phyloP scores from a whole-genome alignment of 2,113 vertebrate genomes.

The Perca fluviatilis region DNA sequence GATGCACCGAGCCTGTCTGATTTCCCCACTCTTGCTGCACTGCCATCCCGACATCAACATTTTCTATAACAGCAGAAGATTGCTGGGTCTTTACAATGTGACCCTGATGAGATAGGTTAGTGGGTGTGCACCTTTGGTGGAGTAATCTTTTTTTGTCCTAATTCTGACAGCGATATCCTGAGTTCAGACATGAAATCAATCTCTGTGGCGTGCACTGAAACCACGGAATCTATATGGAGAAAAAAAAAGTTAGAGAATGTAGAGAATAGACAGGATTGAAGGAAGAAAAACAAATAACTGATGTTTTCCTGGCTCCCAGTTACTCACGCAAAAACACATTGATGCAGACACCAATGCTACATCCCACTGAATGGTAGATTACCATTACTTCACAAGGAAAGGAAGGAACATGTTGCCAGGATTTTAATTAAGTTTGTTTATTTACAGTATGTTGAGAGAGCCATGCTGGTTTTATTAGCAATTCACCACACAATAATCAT shows the following conservation, averaged over 20 bases:
- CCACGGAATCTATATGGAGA: background rate
- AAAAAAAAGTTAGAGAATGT: background rate
- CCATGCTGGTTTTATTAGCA: conserved; percentile 24
- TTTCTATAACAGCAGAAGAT: conserved; percentile 55
- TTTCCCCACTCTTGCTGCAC: conserved; percentile 53
- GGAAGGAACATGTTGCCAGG: conserved; percentile 32
- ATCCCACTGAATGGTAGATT: conserved; percentile 45
- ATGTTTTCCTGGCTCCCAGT: background rate
- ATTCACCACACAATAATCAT: conserved; percentile 39
- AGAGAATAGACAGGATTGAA: conserved; percentile 17
- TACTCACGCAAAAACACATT: background rate
- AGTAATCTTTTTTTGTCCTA: conserved; percentile 17
- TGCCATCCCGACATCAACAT: conserved; percentile 63
- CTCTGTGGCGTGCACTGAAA: background rate
- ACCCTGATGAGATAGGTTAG: conserved; percentile 61
- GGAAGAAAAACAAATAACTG: background rate
- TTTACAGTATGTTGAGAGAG: conserved; percentile 17
- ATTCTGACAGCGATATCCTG: background rate
- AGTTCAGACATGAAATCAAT: background rate
- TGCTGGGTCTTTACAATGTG: conserved; percentile 45
- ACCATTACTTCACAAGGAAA: conserved; percentile 37
- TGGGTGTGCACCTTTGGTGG: conserved; percentile 26
- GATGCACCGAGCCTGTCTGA: conserved; percentile 32
- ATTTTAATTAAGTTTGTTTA: conserved; percentile 59
- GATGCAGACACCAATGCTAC: background rate